A percentile compares a stretch with the other conserved stretches of the same genome.
Conservation (phyloP, 2,888 invertebrate genomes). For the Cepaea hortensis region DNA sequence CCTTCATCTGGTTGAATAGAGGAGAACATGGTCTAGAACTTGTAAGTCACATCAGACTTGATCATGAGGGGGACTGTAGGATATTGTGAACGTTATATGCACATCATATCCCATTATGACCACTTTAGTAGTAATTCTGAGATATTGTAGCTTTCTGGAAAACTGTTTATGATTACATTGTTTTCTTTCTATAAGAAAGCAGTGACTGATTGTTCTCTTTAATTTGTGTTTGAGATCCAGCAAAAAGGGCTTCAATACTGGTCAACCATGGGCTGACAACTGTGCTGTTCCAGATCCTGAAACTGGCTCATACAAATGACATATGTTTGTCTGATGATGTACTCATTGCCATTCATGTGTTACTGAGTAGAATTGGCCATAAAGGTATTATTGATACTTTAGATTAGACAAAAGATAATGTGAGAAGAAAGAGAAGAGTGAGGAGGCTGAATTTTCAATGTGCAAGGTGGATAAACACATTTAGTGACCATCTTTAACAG, state of each 20-base stretch:
- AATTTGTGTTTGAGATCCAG: conserved; percentile 42
- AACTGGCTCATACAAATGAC: conserved; percentile 64
- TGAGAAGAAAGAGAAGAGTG: not conserved
- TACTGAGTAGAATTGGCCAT: conserved; percentile 71
- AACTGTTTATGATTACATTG: no score
- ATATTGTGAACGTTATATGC: no score
- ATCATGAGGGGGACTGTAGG: no score
- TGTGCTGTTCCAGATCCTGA: conserved; percentile 69
- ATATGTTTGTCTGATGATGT: conserved; percentile 64
- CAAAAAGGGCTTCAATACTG: conserved; percentile 68
- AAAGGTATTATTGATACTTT: conserved; percentile 66
- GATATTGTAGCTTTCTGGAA: no score
- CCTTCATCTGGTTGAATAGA: no score
- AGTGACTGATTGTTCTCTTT: not conserved
- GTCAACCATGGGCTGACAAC: conserved; percentile 71
- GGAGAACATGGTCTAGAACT: no score
- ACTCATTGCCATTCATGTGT: conserved; percentile 68
- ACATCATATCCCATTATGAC: no score
- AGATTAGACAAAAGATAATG: not conserved
- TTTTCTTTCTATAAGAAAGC: no score
- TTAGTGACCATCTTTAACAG: no score
- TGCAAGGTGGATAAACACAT: no score
- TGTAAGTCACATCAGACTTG: no score
- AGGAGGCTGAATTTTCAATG: not conserved
- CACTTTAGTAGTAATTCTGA: no score